These are phyloP conservation scores for Hypsibius dujardini DNA, from an alignment of 1,140 invertebrate species.

Conservation along the genomic window DNA sequence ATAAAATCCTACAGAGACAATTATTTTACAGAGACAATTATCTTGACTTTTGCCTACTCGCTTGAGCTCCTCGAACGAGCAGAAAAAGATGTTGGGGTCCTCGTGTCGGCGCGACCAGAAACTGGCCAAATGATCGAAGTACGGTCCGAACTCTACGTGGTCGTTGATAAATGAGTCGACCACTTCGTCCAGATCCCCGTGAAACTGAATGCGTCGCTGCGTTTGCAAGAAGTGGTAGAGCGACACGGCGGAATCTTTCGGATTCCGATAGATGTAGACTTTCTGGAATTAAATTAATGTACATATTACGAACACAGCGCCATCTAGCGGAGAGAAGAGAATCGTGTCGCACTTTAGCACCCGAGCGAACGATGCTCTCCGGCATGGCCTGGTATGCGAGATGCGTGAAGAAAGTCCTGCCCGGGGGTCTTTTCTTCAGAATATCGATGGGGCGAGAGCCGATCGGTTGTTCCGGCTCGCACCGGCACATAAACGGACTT, in stretches of 20 bases:
- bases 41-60: not conserved
- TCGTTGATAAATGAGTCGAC: constrained; percentile 14
- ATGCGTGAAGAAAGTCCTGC: constrained; percentile 12
- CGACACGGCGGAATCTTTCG: constrained; percentile 1
- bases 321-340: not conserved
- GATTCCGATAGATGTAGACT: constrained; percentile 13
- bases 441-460: constrained; percentile 2
- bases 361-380: not conserved
- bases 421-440: constrained; percentile 8
- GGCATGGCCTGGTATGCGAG: constrained; percentile 9
- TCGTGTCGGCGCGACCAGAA: constrained; percentile 8
- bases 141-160: not conserved
- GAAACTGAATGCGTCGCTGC: not conserved
- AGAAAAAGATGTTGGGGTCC: constrained; percentile 15
- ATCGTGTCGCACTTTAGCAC: not conserved
- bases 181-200: constrained; percentile 6
- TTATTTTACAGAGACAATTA: constrained; percentile 2
- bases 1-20: too few relatives aligned
- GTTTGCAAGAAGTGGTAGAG: not conserved
- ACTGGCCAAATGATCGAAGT: constrained; percentile 10
- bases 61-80: constrained; percentile 8
- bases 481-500: constrained; percentile 12
- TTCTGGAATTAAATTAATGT: not conserved
- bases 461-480: constrained; percentile 12
- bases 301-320: not conserved